phyloP scores from a whole-genome alignment of 53 echinoderm and acorn worm genomes.

The Echinometra lucunter region DNA sequence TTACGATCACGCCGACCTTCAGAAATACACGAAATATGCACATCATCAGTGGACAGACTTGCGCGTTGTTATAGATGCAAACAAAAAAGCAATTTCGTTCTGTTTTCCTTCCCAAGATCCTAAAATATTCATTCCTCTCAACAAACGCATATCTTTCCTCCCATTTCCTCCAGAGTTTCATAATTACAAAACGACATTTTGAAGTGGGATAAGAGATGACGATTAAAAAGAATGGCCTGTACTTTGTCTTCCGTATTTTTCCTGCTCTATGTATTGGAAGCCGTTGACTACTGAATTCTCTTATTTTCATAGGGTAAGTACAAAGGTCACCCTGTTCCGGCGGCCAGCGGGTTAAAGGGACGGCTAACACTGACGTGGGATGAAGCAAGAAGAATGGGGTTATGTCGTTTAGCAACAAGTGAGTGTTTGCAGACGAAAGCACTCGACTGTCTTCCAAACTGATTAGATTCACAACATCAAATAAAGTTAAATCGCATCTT shows the following conservation, averaged over 20 bases:
- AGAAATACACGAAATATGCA: not conserved
- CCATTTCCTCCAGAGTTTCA: not conserved
- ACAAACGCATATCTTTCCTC: not conserved
- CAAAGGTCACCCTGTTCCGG: too few species aligned
- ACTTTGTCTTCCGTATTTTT: not conserved
- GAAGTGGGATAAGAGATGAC: constrained; percentile 7
- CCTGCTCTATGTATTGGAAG: too few species aligned
- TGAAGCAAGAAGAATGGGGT: not conserved
- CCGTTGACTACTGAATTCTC: too few species aligned
- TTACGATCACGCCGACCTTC: not conserved
- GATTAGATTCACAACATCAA: constrained; percentile 53
- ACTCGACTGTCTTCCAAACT: not conserved
- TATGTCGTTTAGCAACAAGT: constrained; percentile 34
- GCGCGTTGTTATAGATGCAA: constrained; percentile 51
- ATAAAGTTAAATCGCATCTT: not conserved
- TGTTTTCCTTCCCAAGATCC: constrained; percentile 6
- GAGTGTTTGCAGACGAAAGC: constrained; percentile 25
- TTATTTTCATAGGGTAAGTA: too few species aligned
- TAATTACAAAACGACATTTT: constrained; percentile 1
- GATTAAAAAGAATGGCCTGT: not conserved
- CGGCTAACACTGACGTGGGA: not conserved
- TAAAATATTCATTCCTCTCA: constrained; percentile 1
- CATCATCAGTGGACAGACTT: constrained; percentile 1
- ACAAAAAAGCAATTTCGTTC: constrained; percentile 47
- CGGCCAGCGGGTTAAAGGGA: too few species aligned